Percentiles rank a stretch among this genome's conserved stretches.
These are phyloP conservation scores for Drosophila gaucha DNA, from an alignment of 2,888 invertebrate genomes.

Conservation along the genomic window DNA sequence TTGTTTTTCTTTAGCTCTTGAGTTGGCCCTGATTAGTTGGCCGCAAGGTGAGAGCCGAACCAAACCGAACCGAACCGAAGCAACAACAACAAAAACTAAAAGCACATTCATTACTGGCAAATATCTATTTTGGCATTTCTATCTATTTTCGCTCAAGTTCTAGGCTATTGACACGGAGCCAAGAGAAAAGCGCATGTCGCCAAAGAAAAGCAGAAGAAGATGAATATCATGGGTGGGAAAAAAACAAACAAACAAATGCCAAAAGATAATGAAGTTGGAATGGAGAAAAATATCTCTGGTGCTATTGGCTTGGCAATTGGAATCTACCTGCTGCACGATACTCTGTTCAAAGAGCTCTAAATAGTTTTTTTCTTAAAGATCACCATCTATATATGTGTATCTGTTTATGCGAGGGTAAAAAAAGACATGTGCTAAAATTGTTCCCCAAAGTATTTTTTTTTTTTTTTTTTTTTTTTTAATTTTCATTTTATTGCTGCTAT, in stretches of 20 bases:
- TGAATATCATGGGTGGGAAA: slow-evolving; percentile 24
- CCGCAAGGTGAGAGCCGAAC: slow-evolving; percentile 35
- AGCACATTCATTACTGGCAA: slow-evolving; percentile 44
- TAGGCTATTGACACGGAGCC: slow-evolving; percentile 66
- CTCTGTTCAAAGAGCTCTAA: neutral
- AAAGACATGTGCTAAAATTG: no score
- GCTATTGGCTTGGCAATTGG: slow-evolving; percentile 1
- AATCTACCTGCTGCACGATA: neutral
- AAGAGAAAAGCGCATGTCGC: slow-evolving; percentile 57
- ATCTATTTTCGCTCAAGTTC: slow-evolving; percentile 56
- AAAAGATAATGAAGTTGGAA: slow-evolving; percentile 45
- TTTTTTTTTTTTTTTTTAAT: no score
- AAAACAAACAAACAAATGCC: slow-evolving; percentile 8
- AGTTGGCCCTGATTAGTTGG: slow-evolving; percentile 37
- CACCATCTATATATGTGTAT: no score
- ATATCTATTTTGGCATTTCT: slow-evolving; percentile 40
- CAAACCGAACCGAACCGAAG: slow-evolving; percentile 6
- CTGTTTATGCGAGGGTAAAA: no score
- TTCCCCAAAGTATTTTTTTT: no score
- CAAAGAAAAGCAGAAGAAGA: slow-evolving; percentile 40
- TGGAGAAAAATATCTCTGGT: slow-evolving; percentile 20
- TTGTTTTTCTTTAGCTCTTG: slow-evolving; percentile 23
- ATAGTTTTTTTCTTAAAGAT: no score
- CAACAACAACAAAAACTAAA: neutral
- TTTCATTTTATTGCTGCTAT: no score